Evolutionary conservation across 2,888 invertebrate genomes (phyloP).

Genomic region (Petrolisthes manimaculis): DNA sequence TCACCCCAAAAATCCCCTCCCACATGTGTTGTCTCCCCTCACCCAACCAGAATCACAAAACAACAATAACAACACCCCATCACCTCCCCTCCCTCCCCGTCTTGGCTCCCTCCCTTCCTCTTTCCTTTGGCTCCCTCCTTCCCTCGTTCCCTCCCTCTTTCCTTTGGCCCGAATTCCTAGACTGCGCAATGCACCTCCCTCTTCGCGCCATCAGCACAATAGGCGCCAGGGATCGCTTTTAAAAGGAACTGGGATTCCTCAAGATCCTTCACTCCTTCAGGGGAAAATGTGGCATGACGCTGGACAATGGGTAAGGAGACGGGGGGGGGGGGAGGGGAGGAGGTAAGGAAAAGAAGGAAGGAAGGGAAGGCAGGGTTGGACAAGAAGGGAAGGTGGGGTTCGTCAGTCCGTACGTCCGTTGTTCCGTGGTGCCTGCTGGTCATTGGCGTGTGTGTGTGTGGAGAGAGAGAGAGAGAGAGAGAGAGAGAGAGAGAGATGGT

Average conservation of each 20-base stretch:
- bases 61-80: too few relatives aligned
- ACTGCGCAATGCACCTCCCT: background rate
- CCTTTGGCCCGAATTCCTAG: background rate
- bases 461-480: slow-evolving; percentile 5
- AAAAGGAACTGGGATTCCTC: background rate
- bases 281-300: background rate
- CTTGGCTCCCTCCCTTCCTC: background rate
- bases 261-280: background rate
- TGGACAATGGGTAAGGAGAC: background rate
- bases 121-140: background rate
- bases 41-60: background rate
- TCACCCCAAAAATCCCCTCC: too few relatives aligned
- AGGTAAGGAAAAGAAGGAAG: background rate
- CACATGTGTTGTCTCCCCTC: background rate
- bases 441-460: background rate
- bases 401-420: background rate
- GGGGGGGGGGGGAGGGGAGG: background rate
- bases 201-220: background rate
- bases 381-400: background rate
- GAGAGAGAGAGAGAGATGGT: background rate
- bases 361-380: background rate
- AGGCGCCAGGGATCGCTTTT: background rate
- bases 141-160: background rate
- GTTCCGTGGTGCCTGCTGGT: background rate
- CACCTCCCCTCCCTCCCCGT: background rate